Percentiles rank a stretch among this genome's conserved stretches.
Evolutionary conservation across 2,113 vertebrate species (phyloP).

Genomic region (Gorilla gorilla): DNA sequence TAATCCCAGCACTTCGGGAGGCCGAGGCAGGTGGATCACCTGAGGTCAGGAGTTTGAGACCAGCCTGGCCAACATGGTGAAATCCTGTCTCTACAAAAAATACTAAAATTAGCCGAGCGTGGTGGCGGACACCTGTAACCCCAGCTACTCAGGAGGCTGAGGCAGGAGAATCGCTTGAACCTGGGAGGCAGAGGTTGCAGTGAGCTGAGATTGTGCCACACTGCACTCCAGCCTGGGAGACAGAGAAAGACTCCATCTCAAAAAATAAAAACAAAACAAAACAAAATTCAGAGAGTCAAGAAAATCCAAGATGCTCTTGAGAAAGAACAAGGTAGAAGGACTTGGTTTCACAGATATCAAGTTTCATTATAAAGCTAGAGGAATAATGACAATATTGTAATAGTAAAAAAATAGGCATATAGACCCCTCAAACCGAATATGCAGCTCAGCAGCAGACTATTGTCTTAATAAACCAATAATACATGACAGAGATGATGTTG

Average conservation of each 20-base stretch:
- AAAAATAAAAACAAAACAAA: background rate
- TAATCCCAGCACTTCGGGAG: too few relatives aligned
- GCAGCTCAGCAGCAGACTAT: background rate
- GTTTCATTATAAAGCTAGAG: background rate
- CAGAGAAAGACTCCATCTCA: background rate
- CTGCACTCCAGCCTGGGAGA: background rate
- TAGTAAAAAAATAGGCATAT: background rate
- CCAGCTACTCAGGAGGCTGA: background rate
- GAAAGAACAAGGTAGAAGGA: background rate
- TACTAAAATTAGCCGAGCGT: too few relatives aligned
- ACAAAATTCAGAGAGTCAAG: background rate
- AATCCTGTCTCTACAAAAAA: too few relatives aligned
- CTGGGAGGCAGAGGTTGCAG: background rate
- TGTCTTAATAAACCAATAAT: background rate
- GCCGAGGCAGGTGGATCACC: too few relatives aligned
- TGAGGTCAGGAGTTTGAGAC: too few relatives aligned
- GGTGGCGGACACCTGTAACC: too few relatives aligned
- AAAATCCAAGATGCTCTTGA: background rate
- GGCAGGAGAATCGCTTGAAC: background rate
- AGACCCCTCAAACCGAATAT: background rate
- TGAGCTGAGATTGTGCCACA: background rate
- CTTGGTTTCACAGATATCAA: background rate
- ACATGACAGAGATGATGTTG: background rate
- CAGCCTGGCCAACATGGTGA: too few relatives aligned
- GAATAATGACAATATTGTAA: background rate